Percentiles rank a stretch among this genome's conserved stretches.
These are phyloP conservation scores for Actenoides hombroni DNA, from an alignment of 2,113 vertebrate species.

Conservation along the genomic window DNA sequence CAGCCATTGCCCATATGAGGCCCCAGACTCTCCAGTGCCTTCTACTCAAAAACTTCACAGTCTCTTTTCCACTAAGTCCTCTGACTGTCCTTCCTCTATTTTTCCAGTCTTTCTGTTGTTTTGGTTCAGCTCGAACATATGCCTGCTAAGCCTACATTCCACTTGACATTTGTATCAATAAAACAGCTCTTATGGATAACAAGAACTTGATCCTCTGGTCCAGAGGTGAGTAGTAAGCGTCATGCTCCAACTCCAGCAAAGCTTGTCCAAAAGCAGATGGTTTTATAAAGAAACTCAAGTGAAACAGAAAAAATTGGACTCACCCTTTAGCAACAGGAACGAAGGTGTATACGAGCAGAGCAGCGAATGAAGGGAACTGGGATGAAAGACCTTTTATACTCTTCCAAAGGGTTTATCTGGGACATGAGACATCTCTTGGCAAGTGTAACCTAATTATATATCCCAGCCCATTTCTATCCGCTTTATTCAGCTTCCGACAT, in stretches of 20 bases:
- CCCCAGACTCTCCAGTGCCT: not conserved
- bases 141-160: not conserved
- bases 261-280: not conserved
- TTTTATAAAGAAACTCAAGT: not conserved
- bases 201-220: not conserved
- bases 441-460: conserved; percentile 48
- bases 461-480: conserved; percentile 38
- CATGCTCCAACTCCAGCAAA: not conserved
- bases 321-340: not conserved
- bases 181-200: not conserved
- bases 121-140: not conserved
- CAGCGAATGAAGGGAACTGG: not conserved
- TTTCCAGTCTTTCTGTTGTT: not conserved
- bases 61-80: not conserved
- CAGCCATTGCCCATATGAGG: fast-evolving
- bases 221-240: not conserved
- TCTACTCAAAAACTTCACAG: fast-evolving
- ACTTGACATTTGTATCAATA: fast-evolving
- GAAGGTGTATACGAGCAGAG: not conserved
- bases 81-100: not conserved
- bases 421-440: conserved; percentile 47
- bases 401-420: conserved; percentile 28
- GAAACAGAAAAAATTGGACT: not conserved
- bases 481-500: conserved; percentile 36
- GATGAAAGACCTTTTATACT: conserved; percentile 45